These are phyloP conservation scores for Triplophysa rosa DNA, from an alignment of 2,113 vertebrate genomes.

Conservation along the genomic window DNA sequence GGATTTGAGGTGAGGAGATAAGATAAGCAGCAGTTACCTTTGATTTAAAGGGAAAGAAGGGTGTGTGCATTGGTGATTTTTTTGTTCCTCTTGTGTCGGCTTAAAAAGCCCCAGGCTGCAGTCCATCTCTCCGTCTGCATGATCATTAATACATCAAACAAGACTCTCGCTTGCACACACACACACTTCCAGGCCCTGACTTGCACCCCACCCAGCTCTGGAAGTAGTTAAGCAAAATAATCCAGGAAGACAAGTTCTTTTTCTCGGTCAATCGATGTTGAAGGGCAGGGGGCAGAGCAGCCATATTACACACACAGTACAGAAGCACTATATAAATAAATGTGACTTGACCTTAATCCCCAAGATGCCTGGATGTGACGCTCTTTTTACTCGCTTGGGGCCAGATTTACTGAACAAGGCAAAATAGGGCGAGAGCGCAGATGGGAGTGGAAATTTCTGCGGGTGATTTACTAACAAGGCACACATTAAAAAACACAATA, in stretches of 20 bases:
- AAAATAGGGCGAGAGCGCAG: too few relatives aligned
- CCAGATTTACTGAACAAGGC: too few relatives aligned
- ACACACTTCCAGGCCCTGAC: conserved; percentile 30
- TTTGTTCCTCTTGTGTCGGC: background rate
- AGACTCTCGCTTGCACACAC: background rate
- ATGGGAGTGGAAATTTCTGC: too few relatives aligned
- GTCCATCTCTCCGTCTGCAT: background rate
- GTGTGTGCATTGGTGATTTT: background rate
- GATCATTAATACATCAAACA: background rate
- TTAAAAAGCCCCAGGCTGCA: background rate
- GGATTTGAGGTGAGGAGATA: background rate
- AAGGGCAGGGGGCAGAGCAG: background rate
- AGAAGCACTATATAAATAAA: too few relatives aligned
- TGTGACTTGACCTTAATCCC: background rate
- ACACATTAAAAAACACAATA: too few relatives aligned
- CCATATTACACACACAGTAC: background rate
- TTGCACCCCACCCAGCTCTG: background rate
- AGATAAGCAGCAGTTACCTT: background rate
- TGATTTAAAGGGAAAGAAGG: background rate
- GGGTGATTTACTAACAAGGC: too few relatives aligned
- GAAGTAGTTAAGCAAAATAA: conserved; percentile 60
- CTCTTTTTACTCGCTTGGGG: too few relatives aligned
- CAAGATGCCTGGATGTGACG: too few relatives aligned
- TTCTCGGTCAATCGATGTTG: background rate
- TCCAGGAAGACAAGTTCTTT: conserved; percentile 62